Evolutionary conservation across 2,888 invertebrate species (phyloP).

Genomic region (Ectropis crepuscularia): DNA sequence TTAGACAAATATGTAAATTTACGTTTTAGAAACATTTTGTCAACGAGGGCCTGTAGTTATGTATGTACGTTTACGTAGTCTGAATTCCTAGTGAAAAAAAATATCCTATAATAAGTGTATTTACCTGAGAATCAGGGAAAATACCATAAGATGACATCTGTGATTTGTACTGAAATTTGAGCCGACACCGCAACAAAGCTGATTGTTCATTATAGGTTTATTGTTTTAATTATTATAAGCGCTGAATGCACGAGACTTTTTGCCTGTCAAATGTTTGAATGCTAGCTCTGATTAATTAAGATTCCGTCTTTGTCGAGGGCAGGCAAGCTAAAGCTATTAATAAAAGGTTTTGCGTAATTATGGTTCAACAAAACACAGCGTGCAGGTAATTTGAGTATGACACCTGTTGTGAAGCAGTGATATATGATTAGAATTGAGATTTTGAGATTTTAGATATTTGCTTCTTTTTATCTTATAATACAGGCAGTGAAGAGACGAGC

Average conservation of each 20-base stretch:
- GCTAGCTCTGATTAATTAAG: conserved; percentile 27
- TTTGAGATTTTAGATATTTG: too few species aligned
- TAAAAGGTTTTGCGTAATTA: conserved; percentile 6
- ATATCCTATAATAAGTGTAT: too few species aligned
- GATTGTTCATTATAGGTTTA: conserved; percentile 54
- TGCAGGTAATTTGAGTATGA: neutral
- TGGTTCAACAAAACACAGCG: neutral
- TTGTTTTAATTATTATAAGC: conserved; percentile 43
- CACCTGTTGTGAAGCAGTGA: neutral
- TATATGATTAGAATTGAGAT: neutral
- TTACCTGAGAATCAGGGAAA: too few species aligned
- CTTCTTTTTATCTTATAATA: too few species aligned
- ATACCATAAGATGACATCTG: too few species aligned
- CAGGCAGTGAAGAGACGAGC: too few species aligned
- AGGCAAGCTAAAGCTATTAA: conserved; percentile 4
- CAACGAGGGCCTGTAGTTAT: too few species aligned
- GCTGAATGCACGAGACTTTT: conserved; percentile 21
- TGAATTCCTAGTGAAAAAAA: too few species aligned
- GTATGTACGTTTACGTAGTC: too few species aligned
- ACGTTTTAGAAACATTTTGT: too few species aligned
- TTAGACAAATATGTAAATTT: too few species aligned
- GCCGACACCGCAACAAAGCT: conserved; percentile 49
- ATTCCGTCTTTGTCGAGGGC: conserved; percentile 10
- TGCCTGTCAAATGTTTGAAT: conserved; percentile 27
- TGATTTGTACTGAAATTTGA: conserved; percentile 51